Percentiles rank a stretch among this genome's conserved stretches.
Conservation (phyloP, 2,113 vertebrate genomes). For the Rhinolophus ferrumequinum region DNA sequence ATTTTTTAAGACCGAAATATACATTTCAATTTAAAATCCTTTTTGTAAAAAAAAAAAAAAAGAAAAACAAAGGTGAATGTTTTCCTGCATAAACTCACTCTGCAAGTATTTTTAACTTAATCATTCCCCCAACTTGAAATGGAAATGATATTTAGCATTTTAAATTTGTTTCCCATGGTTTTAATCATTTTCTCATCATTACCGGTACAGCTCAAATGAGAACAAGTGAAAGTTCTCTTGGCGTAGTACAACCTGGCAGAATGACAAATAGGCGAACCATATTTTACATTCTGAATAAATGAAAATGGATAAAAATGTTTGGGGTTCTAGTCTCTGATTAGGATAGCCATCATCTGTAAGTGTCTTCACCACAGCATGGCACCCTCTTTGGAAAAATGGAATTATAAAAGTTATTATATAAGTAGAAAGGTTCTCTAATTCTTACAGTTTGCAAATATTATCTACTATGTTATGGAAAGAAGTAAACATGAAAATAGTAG, state of each 20-base stretch:
- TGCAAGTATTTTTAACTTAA: background rate
- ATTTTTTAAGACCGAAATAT: background rate
- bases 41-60: background rate
- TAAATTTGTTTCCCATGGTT: background rate
- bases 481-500: background rate
- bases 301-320: background rate
- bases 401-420: background rate
- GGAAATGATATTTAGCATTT: conserved; percentile 4
- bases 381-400: background rate
- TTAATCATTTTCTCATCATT: background rate
- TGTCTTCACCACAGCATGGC: background rate
- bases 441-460: background rate
- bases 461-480: background rate
- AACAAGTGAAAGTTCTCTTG: conserved; percentile 5
- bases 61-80: background rate
- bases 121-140: background rate
- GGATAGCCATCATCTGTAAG: background rate
- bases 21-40: background rate
- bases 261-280: background rate
- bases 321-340: background rate
- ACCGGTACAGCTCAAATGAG: background rate
- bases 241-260: background rate
- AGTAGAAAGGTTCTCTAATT: background rate
- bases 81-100: background rate
- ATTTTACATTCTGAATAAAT: background rate